A percentile compares a stretch with the other conserved stretches of the same genome.
phyloP scores from a whole-genome alignment of 2,888 invertebrate species.

The Perdita meconis region DNA sequence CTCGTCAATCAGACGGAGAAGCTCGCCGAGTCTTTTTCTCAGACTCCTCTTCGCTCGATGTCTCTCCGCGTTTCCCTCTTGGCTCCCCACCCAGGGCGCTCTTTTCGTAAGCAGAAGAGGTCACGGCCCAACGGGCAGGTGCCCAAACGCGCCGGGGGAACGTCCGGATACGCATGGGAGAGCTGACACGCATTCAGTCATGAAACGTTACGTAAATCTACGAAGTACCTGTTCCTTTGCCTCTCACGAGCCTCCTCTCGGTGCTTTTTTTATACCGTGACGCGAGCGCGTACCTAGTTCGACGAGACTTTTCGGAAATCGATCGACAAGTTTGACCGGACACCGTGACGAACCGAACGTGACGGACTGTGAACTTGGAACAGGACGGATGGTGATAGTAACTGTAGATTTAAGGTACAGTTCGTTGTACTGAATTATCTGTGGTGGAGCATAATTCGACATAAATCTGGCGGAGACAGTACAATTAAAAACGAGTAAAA shows the following conservation, averaged over 20 bases:
- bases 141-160: conserved; percentile 67
- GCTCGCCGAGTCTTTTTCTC: conserved; percentile 63
- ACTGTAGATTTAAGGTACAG: background rate
- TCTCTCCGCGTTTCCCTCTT: conserved; percentile 43
- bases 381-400: background rate
- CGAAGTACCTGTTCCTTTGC: conserved; percentile 50
- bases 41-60: conserved; percentile 19
- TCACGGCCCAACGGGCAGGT: conserved; percentile 79
- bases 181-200: conserved; percentile 73
- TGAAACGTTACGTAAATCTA: conserved; percentile 76
- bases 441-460: too few species aligned
- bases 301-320: conserved; percentile 34
- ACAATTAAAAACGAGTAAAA: too few species aligned
- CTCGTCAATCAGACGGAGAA: conserved; percentile 82
- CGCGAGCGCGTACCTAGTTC: background rate
- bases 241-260: conserved; percentile 32
- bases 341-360: conserved; percentile 43
- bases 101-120: conserved; percentile 64
- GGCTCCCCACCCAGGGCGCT: background rate
- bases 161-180: conserved; percentile 62
- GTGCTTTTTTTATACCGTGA: conserved; percentile 5
- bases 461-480: too few species aligned
- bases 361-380: conserved; percentile 24
- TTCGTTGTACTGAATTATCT: background rate
- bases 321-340: conserved; percentile 28